These are phyloP conservation scores for Paracyclopina nana DNA, from an alignment of 1,140 invertebrate species.

Conservation along the genomic window DNA sequence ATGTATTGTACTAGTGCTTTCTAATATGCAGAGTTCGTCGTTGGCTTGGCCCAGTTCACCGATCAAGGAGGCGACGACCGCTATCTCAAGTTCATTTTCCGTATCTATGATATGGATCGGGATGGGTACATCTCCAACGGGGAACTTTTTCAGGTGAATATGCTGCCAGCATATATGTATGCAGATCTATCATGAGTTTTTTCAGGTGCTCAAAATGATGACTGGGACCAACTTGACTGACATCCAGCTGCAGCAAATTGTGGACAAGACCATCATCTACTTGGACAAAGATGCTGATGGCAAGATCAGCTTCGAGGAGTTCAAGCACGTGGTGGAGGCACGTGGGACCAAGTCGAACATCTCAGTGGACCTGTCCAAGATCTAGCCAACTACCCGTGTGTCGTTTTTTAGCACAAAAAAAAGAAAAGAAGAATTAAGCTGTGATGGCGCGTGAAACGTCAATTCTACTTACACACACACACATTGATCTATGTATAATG, in stretches of 20 bases:
- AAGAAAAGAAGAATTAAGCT: too few species aligned
- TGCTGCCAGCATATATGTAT: too few species aligned
- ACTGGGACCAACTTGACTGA: conserved; percentile 28
- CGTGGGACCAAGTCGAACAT: conserved; percentile 32
- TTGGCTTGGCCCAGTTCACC: conserved; percentile 9
- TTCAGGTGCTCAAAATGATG: conserved; percentile 37
- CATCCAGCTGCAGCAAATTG: conserved; percentile 26
- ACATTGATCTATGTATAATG: too few species aligned
- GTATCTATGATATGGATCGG: conserved; percentile 38
- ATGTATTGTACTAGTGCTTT: not conserved
- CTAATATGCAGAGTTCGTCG: conserved; percentile 11
- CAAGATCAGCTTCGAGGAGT: conserved; percentile 28
- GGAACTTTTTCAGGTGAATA: conserved; percentile 34
- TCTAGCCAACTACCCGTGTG: too few species aligned
- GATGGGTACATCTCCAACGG: conserved; percentile 37
- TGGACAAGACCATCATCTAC: conserved; percentile 29
- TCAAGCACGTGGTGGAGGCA: conserved; percentile 22
- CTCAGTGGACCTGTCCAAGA: too few species aligned
- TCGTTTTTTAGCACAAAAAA: too few species aligned
- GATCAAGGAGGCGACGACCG: conserved; percentile 9
- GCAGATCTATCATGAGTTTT: too few species aligned
- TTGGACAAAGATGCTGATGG: conserved; percentile 29
- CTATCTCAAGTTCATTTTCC: conserved; percentile 35
- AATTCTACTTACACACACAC: too few species aligned
- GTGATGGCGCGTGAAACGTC: too few species aligned